These are phyloP conservation scores for Parambassis ranga DNA, from an alignment of 2,797 vertebrate genomes.

Conservation along the genomic window DNA sequence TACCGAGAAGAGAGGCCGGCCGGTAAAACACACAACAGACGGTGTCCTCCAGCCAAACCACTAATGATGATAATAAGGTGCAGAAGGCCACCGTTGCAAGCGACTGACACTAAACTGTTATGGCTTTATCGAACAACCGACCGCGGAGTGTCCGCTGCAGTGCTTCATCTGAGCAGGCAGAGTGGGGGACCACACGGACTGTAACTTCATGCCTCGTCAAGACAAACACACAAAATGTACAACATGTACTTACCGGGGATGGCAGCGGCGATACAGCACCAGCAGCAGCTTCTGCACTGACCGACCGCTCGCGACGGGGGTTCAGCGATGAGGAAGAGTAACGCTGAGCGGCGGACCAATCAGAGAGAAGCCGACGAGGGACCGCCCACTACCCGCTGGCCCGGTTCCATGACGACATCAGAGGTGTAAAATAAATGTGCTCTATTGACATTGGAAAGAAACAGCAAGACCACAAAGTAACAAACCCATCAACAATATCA, in stretches of 20 bases:
- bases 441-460: too few relatives aligned
- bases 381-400: slow-evolving; percentile 42
- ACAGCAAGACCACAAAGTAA: too few relatives aligned
- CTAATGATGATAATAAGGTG: too few relatives aligned
- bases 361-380: slow-evolving; percentile 35
- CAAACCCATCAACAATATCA: too few relatives aligned
- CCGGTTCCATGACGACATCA: slow-evolving; percentile 15
- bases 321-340: slow-evolving; percentile 23
- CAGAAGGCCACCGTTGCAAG: not conserved
- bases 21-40: not conserved
- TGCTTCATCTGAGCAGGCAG: too few relatives aligned
- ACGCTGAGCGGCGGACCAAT: slow-evolving; percentile 45
- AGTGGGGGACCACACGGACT: too few relatives aligned
- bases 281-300: slow-evolving; percentile 4
- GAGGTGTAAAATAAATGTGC: too few relatives aligned
- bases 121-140: too few relatives aligned
- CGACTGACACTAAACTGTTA: not conserved
- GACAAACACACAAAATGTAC: not conserved
- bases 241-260: slow-evolving; percentile 37
- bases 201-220: too few relatives aligned
- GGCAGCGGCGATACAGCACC: slow-evolving; percentile 12
- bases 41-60: not conserved
- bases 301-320: not conserved
- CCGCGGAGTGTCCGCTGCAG: not conserved
- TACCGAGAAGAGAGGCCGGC: not conserved